These are phyloP conservation scores for Eurois occulta DNA, from an alignment of 2,888 invertebrate genomes.

Conservation along the genomic window DNA sequence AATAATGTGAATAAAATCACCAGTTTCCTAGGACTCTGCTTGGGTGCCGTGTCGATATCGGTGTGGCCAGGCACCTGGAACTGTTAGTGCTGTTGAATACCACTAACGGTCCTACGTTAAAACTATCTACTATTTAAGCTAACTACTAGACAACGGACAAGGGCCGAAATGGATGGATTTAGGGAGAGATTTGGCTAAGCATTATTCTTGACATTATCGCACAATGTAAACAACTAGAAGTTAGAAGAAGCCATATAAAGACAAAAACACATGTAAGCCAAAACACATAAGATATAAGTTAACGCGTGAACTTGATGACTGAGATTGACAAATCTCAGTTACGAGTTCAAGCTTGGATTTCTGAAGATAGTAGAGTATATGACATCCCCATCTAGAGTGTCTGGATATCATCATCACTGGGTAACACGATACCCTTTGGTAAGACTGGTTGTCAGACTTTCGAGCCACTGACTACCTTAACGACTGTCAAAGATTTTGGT, in stretches of 20 bases:
- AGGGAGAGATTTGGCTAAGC: neutral
- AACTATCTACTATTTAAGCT: conserved; percentile 5
- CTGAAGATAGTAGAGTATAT: neutral
- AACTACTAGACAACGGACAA: neutral
- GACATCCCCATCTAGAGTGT: neutral
- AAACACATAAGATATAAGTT: neutral
- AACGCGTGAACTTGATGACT: too few species aligned
- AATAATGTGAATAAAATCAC: conserved; percentile 35
- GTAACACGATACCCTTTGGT: too few species aligned
- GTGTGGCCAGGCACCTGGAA: conserved; percentile 40
- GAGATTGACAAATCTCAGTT: too few species aligned
- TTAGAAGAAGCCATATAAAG: neutral
- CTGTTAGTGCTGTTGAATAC: conserved; percentile 31
- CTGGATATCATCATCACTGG: too few species aligned
- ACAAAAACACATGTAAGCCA: neutral
- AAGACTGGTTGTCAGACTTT: too few species aligned
- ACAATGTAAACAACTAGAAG: neutral
- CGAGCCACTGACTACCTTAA: too few species aligned
- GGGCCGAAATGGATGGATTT: neutral
- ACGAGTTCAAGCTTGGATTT: neutral
- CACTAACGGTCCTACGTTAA: conserved; percentile 15
- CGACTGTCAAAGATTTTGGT: too few species aligned
- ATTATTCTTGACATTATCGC: neutral
- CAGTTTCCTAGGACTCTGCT: conserved; percentile 53
- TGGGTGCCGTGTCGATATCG: conserved; percentile 63